Base-by-base conservation (phyloP, 2,888 invertebrate species). In the Macaria liturata region DNA sequence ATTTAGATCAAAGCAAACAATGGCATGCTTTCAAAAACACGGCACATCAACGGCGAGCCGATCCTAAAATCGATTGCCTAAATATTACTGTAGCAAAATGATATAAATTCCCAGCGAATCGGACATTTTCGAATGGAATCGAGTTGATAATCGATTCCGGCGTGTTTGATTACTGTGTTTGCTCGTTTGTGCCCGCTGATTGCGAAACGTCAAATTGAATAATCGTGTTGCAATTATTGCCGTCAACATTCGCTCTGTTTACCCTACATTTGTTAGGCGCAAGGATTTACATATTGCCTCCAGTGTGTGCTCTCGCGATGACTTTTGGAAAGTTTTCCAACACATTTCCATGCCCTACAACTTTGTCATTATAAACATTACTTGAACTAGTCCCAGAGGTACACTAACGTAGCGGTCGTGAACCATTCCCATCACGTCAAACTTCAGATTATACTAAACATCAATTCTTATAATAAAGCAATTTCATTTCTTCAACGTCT, bases 191-290 rank as follows among this genome's bases (percentile, higher is more conserved):
- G 82, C 80, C 81, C 89, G 82, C 84, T 90, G 91, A 91, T 91
- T 90, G 91, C 86, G 78, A 86, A 80, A 84, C 82, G 85, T 83
- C 84, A 88, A 88, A 89, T 89, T 86, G 86, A 88, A 88, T 89
- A 85, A 90, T 87, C 86, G 80, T 78, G 77, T 77, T 72, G 80
- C 83, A 88, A 88, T 87, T 81, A 86, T 82, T 77, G 80, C 71
- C 71, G 78, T 77, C 78, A 83, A 80, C 79, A 81, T 77, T 78
- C 75, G 68, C 71, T 66, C 69, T 81, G 81, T 83, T 84, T 82
- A 74, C 81, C 65, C 65, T 58, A 74, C 59, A 72, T 80, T 80
- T 82, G 78, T 81, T 76, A 75, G 75, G 69, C 69, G 67, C 64
- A 64, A 67, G 70, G 72, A 79, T 78, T 81, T 78, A 70, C 76